Evolutionary conservation across 1,140 invertebrate genomes (phyloP).

Genomic region (Caenorhabditis remanei): DNA sequence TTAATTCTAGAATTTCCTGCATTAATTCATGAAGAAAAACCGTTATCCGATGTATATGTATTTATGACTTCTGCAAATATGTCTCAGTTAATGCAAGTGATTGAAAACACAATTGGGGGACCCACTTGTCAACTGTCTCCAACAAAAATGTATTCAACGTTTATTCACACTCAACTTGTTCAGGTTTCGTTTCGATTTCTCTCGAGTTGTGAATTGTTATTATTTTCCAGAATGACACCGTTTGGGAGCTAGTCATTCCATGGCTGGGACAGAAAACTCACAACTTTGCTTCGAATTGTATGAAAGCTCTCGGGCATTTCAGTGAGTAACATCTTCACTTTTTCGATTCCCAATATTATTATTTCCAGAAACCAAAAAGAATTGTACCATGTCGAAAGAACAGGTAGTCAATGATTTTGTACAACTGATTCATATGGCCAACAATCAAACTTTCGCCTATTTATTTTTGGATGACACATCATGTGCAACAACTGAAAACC

Average conservation of each 20-base stretch:
- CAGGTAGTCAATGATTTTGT: neutral
- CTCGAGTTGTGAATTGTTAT: too few relatives aligned
- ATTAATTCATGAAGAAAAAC: conserved; percentile 45
- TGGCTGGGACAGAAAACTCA: conserved; percentile 32
- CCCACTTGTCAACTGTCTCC: conserved; percentile 31
- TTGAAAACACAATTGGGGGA: conserved; percentile 17
- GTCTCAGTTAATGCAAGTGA: neutral
- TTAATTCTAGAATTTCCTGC: conserved; percentile 27
- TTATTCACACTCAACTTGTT: conserved; percentile 42
- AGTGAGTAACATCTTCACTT: neutral
- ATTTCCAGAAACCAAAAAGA: neutral
- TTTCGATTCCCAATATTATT: neutral
- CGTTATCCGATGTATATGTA: conserved; percentile 47
- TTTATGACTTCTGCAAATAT: conserved; percentile 54
- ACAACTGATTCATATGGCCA: neutral
- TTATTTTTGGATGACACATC: neutral
- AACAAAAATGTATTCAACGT: conserved; percentile 54
- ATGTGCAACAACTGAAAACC: neutral
- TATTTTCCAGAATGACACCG: neutral
- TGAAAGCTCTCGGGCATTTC: neutral
- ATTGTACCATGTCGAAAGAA: neutral
- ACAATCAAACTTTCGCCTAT: conserved; percentile 23
- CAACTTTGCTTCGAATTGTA: neutral
- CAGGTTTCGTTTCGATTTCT: neutral
- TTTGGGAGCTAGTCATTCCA: conserved; percentile 2